Evolutionary conservation across 2,888 invertebrate species (phyloP).

Genomic region (Cerastoderma edule): DNA sequence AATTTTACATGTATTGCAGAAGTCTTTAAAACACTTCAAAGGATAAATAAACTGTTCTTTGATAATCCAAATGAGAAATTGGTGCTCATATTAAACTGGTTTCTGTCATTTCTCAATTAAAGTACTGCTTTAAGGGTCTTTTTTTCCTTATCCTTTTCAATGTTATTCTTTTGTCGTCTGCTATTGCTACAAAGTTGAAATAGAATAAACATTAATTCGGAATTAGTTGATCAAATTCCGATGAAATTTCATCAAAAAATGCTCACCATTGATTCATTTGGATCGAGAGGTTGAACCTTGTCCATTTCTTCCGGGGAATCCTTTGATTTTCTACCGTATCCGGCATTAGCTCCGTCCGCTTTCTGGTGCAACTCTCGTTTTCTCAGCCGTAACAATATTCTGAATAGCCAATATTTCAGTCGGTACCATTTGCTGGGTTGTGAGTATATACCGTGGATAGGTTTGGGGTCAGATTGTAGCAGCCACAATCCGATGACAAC

Average conservation of each 20-base stretch:
- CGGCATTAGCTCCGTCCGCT: slow-evolving; percentile 79
- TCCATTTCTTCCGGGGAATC: slow-evolving; percentile 86
- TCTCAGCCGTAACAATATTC: slow-evolving; percentile 85
- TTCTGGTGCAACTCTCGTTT: slow-evolving; percentile 82
- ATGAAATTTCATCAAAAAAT: not conserved
- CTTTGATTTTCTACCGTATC: slow-evolving; percentile 84
- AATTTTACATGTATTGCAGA: too few species aligned
- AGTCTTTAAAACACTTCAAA: too few species aligned
- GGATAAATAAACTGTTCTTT: too few species aligned
- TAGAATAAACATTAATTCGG: too few species aligned
- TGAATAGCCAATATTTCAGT: slow-evolving; percentile 87
- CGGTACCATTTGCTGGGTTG: slow-evolving; percentile 88
- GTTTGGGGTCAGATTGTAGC: slow-evolving; percentile 78
- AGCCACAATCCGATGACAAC: slow-evolving; percentile 37
- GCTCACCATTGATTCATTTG: slow-evolving; percentile 84
- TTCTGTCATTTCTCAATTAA: too few species aligned
- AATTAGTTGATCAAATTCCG: too few species aligned
- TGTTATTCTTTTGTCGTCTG: too few species aligned
- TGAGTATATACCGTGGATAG: slow-evolving; percentile 87
- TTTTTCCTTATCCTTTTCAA: too few species aligned
- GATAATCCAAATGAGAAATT: too few species aligned
- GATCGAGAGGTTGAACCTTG: slow-evolving; percentile 86
- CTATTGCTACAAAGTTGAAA: too few species aligned
- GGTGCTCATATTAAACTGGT: too few species aligned
- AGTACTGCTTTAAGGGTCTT: too few species aligned